A percentile compares a stretch with the other conserved stretches of the same genome.
Conservation (phyloP, 2,888 invertebrate species). For the Ennomos erosarius region DNA sequence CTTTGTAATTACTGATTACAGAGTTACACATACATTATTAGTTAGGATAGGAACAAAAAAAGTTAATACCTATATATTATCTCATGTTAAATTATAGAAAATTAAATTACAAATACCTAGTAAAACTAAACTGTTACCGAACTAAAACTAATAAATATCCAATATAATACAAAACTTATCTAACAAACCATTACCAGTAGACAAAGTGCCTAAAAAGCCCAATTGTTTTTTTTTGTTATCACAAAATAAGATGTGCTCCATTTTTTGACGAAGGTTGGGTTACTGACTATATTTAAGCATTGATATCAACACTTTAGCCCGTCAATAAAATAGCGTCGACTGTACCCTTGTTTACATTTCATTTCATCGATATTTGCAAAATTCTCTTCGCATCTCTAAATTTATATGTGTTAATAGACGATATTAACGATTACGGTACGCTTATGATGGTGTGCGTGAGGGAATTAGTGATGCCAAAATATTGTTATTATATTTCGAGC, state of each 20-base stretch:
- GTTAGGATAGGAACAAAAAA: no score
- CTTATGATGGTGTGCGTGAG: constrained; percentile 49
- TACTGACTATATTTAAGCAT: constrained; percentile 15
- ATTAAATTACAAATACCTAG: no score
- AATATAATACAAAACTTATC: no score
- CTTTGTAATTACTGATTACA: no score
- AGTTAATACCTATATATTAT: no score
- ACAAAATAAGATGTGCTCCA: background rate
- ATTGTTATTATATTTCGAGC: constrained; percentile 55
- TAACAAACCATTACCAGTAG: no score
- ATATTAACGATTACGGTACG: constrained; percentile 60
- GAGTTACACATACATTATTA: no score
- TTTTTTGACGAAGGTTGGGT: background rate
- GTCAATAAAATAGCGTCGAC: constrained; percentile 52
- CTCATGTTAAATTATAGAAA: no score
- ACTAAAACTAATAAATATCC: no score
- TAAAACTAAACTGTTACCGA: no score
- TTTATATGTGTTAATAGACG: constrained; percentile 69
- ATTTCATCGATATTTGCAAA: constrained; percentile 69
- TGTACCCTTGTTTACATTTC: constrained; percentile 63
- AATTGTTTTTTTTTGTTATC: no score
- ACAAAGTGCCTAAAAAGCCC: no score
- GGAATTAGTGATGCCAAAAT: constrained; percentile 57
- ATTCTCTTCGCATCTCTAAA: constrained; percentile 68
- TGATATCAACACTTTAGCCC: constrained; percentile 46